phyloP scores from a whole-genome alignment of 2,888 invertebrate genomes.

The Liopterus haemorrhoidalis region DNA sequence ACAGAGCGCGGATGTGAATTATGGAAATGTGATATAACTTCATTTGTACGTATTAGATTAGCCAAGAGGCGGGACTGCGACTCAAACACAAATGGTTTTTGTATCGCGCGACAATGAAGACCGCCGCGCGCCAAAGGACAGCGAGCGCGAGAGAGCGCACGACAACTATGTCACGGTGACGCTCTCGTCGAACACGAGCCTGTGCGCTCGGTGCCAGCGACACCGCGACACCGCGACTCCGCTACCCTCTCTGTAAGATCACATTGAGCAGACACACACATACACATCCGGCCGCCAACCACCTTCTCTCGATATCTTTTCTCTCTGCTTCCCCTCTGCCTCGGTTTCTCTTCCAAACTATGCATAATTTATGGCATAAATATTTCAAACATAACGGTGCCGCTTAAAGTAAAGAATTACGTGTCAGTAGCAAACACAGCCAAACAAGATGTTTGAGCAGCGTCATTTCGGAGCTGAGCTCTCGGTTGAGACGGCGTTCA shows the following conservation, averaged over 20 bases:
- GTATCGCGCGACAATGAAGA: constrained; percentile 27
- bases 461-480: no score
- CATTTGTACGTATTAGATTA: constrained; percentile 38
- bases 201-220: constrained; percentile 1
- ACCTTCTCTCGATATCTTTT: no score
- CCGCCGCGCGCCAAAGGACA: constrained; percentile 26
- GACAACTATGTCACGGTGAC: background rate
- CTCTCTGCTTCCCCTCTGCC: no score
- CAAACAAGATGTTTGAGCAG: constrained; percentile 8
- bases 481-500: no score
- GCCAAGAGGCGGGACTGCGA: constrained; percentile 34
- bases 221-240: constrained; percentile 8
- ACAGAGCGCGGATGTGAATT: constrained; percentile 38
- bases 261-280: no score
- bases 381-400: constrained; percentile 22
- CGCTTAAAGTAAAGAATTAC: constrained; percentile 22
- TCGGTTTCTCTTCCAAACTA: constrained; percentile 21
- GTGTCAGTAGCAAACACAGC: constrained; percentile 19
- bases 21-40: constrained; percentile 38
- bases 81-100: constrained; percentile 31
- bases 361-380: constrained; percentile 24
- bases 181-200: background rate
- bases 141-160: constrained; percentile 2
- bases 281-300: no score
- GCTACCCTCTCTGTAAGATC: no score